These are phyloP conservation scores for Spicauda simplicius DNA, from an alignment of 2,888 invertebrate genomes.

Conservation along the genomic window DNA sequence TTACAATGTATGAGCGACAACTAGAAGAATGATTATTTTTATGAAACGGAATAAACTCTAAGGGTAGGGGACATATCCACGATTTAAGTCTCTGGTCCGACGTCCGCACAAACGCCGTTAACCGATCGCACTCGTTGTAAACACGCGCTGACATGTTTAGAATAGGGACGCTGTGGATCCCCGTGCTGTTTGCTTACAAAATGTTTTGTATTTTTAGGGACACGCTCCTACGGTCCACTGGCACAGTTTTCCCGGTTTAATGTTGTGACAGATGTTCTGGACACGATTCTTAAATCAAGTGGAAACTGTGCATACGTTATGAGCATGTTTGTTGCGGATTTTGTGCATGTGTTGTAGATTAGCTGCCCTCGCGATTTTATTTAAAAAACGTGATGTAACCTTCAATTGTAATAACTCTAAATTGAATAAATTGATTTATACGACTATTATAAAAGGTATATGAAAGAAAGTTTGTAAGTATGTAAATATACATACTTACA, in stretches of 20 bases:
- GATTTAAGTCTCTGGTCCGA: slow-evolving; percentile 20
- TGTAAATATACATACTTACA: too few relatives aligned
- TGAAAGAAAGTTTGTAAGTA: too few relatives aligned
- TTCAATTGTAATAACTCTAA: too few relatives aligned
- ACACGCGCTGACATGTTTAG: slow-evolving; percentile 50
- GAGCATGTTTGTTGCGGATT: background rate
- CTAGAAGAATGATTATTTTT: too few relatives aligned
- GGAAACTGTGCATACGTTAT: slow-evolving; percentile 1
- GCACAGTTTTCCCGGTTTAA: slow-evolving; percentile 42
- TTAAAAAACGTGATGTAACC: too few relatives aligned
- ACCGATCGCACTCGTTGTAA: slow-evolving; percentile 69
- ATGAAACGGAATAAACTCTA: too few relatives aligned
- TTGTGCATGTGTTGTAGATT: background rate
- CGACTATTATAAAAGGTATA: too few relatives aligned
- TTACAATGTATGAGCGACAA: too few relatives aligned
- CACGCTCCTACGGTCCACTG: slow-evolving; percentile 18
- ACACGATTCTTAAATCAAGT: slow-evolving; percentile 20
- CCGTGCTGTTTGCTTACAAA: slow-evolving; percentile 42
- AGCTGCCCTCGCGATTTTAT: too few relatives aligned
- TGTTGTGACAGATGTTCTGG: slow-evolving; percentile 16
- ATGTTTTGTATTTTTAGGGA: slow-evolving; percentile 37
- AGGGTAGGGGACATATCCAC: slow-evolving; percentile 1
- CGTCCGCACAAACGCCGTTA: slow-evolving; percentile 59
- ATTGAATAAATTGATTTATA: too few relatives aligned
- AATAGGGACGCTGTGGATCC: slow-evolving; percentile 41